Base-by-base conservation (phyloP, 30 jellyfish, hydroid and myxozoan genomes). In the Aurelia sp. region DNA sequence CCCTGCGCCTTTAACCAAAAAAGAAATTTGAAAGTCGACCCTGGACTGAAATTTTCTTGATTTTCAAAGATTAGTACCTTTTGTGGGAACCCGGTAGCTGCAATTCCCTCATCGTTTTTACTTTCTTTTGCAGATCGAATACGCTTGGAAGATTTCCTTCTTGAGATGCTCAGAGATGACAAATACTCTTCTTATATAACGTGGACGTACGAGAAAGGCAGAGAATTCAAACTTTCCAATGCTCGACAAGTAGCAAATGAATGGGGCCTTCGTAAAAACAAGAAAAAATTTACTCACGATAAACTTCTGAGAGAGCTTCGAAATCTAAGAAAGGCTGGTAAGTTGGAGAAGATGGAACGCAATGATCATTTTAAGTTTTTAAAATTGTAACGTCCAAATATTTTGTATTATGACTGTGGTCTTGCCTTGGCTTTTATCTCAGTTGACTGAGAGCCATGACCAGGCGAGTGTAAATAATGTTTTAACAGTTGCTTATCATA, bases 171-270 rank as follows among this genome's bases (percentile, higher is more conserved):
- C 7, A 30, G 62, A 30, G 73, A 79, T 19, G 72, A 65, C 15
- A 27, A 13, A 21, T 79, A 62, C 48, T 47, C 81, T 11, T 79
- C 89, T n/a, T 79, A 18, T 64, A 63, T 79, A 21, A 69, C 41
- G 19, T 79, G 89, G 89, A 79, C 89, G 62, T 62, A 33, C 60
- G 67, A 64, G 74, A 79, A 63, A 21, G 23, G 73, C 60, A 41
- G 67, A 33, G 89, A 79, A 70, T 79, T 79, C 81, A 63, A 79
- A 27, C 81, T 79, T 52, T 57, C 33, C 35, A 79, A 79, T 58
- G 62, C 89, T 8, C 55, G 89, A 12, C 89, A 79, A 71, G 74
- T 79, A 3, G 62, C 89, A 15, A 79, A 79, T 47, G 31, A 23
- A 44, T 79, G 89, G 89, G 89, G 89, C 15, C 47, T 62, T 8